These are phyloP conservation scores for Harmothoe impar DNA, from an alignment of 2,888 invertebrate species.

Conservation along the genomic window DNA sequence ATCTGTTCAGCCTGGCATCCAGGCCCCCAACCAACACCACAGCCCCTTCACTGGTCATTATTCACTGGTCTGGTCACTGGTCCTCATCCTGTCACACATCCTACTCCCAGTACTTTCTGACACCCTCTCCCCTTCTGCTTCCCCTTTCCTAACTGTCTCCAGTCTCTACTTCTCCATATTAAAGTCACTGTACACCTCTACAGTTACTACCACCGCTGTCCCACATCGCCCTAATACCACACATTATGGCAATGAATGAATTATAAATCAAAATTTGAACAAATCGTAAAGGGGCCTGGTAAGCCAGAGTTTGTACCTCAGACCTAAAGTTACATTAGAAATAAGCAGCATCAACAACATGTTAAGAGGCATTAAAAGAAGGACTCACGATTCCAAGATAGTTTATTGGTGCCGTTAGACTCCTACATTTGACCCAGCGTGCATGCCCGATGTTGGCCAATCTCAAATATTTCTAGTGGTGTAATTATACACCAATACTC, in stretches of 20 bases:
- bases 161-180: neutral
- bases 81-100: neutral
- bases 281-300: neutral
- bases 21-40: neutral
- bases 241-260: neutral
- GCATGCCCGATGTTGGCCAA: constrained; percentile 14
- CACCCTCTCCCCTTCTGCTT: neutral
- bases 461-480: neutral
- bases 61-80: neutral
- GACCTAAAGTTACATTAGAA: no score
- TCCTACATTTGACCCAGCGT: constrained; percentile 38
- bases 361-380: neutral
- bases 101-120: constrained; percentile 29
- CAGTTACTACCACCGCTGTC: neutral
- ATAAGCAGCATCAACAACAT: no score
- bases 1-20: constrained; percentile 53
- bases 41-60: neutral
- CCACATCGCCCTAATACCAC: neutral
- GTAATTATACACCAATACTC: no score
- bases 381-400: neutral
- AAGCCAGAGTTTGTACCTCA: neutral
- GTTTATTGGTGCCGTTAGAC: no score
- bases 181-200: neutral
- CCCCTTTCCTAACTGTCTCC: neutral
- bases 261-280: neutral